Conservation (phyloP, 2,888 invertebrate species). For the Nipponacmea schrenckii region DNA sequence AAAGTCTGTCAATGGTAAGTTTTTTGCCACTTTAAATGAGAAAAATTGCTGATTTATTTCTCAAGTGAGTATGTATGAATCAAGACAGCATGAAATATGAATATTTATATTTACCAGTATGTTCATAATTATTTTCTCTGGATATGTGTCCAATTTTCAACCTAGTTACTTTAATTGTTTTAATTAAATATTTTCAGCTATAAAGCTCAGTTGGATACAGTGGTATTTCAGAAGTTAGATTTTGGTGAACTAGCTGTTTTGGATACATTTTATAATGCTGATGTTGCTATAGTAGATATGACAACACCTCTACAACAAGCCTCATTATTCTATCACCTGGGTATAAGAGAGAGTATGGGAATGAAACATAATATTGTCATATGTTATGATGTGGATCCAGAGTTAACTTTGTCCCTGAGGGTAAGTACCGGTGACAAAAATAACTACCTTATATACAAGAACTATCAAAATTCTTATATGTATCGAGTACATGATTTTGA, state of each 20-base stretch:
- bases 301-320: conserved; percentile 88
- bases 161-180: too few species aligned
- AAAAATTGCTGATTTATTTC: too few species aligned
- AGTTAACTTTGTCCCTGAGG: conserved; percentile 87
- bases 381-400: conserved; percentile 78
- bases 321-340: conserved; percentile 93
- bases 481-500: too few species aligned
- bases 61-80: too few species aligned
- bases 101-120: too few species aligned
- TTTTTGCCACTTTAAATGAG: not conserved
- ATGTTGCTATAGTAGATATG: conserved; percentile 94
- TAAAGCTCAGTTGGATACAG: conserved; percentile 52
- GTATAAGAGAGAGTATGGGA: conserved; percentile 95
- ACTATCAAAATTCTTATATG: too few species aligned
- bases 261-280: conserved; percentile 97
- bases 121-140: too few species aligned
- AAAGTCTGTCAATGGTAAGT: conserved; percentile 47
- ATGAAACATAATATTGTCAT: conserved; percentile 88
- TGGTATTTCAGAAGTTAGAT: conserved; percentile 89
- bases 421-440: conserved; percentile 70
- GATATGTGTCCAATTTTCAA: too few species aligned
- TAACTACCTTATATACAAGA: not conserved
- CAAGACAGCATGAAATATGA: too few species aligned
- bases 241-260: conserved; percentile 95
- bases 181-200: conserved; percentile 41